Percentiles rank a stretch among this genome's conserved stretches.
Evolutionary conservation across 2,113 vertebrate species (phyloP).

Genomic region (Cavia aperea): DNA sequence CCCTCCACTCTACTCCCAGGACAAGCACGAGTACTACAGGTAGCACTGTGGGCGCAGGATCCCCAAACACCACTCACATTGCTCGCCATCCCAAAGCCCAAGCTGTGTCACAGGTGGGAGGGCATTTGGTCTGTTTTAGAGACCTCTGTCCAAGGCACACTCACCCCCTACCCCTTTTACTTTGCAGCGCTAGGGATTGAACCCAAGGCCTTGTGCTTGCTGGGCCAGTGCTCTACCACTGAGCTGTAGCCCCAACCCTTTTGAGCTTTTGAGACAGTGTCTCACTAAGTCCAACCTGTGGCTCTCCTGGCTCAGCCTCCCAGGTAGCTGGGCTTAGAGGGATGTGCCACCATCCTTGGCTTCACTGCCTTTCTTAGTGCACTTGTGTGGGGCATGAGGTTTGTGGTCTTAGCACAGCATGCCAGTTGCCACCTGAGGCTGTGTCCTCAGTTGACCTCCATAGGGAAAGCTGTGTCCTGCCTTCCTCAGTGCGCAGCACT

Average conservation of each 20-base stretch:
- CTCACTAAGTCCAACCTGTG: not conserved
- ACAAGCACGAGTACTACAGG: slow-evolving; percentile 93
- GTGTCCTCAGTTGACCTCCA: not conserved
- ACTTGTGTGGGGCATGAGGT: not conserved
- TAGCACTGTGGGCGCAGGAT: not conserved
- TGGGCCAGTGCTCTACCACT: not conserved
- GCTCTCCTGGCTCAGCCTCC: not conserved
- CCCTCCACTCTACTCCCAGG: slow-evolving; percentile 85
- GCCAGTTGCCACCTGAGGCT: not conserved
- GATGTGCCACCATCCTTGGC: not conserved
- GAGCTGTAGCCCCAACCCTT: not conserved
- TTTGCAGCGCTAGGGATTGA: not conserved
- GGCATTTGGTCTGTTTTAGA: not conserved
- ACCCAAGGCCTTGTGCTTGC: not conserved
- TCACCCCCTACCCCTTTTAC: not conserved
- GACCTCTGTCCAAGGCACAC: not conserved
- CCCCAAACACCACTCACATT: not conserved
- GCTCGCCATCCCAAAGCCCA: not conserved
- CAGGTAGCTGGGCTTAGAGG: not conserved
- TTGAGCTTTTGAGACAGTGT: not conserved
- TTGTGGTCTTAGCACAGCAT: not conserved
- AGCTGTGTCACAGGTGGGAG: not conserved
- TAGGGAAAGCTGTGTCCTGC: not conserved
- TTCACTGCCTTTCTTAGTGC: too few relatives aligned
- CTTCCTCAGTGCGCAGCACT: too few relatives aligned